Evolutionary conservation across 2,797 vertebrate genomes (phyloP), one percentile per base, ranked within the genome.

Genomic region (Enteromius unitaeniatus): DNA sequence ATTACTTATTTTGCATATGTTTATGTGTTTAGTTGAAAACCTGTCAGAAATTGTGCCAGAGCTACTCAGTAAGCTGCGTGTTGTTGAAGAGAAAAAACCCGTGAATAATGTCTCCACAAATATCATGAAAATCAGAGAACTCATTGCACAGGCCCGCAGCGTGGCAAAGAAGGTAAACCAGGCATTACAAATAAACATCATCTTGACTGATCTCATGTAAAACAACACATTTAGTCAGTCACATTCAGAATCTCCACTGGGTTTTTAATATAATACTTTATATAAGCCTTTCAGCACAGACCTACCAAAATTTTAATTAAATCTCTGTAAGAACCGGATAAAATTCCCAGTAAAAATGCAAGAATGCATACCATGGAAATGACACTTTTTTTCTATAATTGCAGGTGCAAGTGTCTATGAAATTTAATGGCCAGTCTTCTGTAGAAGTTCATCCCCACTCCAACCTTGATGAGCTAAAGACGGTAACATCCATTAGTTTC

Each of bases 391-490:
- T 31, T 82, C 7, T 55, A 23, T 70, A 21, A 42, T 34, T 28
- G 26, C 89, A 99, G 98, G 96, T 98, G 87, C 98, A 99, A 92
- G 97, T 99, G 72, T 99, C 98, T 28, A 99, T 99, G 97, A 97
- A 94, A 92, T 99, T 99, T 90, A 95, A 96, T 42, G 97, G 98
- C 15, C 95, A 96, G 78, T 97, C 98, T 2, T 95, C 96, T 0
- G 97, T 99, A 45, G 96, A 98, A 92, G 94, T 99, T 80, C 95
- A 97, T 82, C 95, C 97, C 55, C 97, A 95, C 90, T 90, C 93
- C 79, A 96, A 93, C 3, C 40, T 96, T 82, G 97, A 97, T 21
- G 97, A 99, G 64, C 91, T 99, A 85, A 98, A 97, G 90, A 94
- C 97, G 2, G 96, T 97, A 90, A 98, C 97, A 0, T 97, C 98